A percentile compares a stretch with the other conserved stretches of the same genome.
Conservation (phyloP, 2,888 invertebrate species). For the Pristionchus fissidentatus region DNA sequence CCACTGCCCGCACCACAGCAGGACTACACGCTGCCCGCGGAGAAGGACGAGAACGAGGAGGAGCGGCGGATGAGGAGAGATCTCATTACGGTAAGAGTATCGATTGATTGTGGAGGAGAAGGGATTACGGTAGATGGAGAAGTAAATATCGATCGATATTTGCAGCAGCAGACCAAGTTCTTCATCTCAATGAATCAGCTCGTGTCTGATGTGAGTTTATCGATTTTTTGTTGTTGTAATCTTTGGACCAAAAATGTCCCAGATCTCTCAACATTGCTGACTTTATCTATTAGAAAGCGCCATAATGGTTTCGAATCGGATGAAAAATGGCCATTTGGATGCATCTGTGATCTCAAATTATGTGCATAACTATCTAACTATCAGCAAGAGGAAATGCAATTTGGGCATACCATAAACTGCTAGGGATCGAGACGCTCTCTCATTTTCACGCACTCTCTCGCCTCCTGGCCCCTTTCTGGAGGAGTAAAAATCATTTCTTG, state of each 20-base stretch:
- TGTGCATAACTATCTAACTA: no score
- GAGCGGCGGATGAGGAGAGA: conserved; percentile 21
- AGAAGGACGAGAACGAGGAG: neutral
- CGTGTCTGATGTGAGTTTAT: conserved; percentile 40
- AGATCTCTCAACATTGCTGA: neutral
- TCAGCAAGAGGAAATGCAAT: no score
- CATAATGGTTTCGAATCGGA: neutral
- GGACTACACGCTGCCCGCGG: neutral
- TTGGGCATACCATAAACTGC: no score
- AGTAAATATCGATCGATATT: neutral
- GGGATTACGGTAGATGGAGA: neutral
- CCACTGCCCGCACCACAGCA: conserved; percentile 6
- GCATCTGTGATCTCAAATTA: neutral
- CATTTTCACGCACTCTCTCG: no score
- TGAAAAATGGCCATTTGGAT: neutral
- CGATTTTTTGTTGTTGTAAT: neutral
- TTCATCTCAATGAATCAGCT: conserved; percentile 40
- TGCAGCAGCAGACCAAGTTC: conserved; percentile 43
- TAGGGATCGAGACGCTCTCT: neutral
- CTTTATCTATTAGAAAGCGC: neutral
- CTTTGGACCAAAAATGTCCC: neutral
- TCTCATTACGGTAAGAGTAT: conserved; percentile 41
- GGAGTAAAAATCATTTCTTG: neutral
- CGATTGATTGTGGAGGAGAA: no score
- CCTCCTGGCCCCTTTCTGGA: no score